phyloP scores from a whole-genome alignment of 2,113 vertebrate genomes.

The Leptosomus discolor region DNA sequence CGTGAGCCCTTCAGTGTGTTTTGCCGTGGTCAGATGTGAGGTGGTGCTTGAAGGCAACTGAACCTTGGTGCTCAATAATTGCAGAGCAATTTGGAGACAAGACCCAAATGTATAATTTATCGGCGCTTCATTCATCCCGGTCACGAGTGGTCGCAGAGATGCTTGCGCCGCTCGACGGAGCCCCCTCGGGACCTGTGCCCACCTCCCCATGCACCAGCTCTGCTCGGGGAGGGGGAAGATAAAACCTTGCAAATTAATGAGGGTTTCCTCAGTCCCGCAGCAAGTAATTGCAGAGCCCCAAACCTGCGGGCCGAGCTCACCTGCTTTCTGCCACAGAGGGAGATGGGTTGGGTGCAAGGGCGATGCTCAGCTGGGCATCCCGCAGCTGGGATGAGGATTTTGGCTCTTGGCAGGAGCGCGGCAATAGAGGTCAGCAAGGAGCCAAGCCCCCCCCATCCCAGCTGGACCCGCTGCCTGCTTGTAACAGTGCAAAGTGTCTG shows the following conservation, averaged over 20 bases:
- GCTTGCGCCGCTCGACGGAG: background rate
- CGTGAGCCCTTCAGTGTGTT: background rate
- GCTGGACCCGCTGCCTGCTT: background rate
- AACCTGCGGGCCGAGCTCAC: background rate
- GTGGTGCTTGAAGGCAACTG: background rate
- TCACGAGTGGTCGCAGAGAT: background rate
- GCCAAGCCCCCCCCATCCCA: no score
- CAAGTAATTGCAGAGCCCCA: background rate
- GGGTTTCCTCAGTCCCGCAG: background rate
- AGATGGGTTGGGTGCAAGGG: background rate
- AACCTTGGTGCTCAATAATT: constrained; percentile 60
- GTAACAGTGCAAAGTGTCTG: background rate
- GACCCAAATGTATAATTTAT: constrained; percentile 66
- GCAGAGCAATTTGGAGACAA: constrained; percentile 55
- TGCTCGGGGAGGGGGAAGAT: fast-evolving
- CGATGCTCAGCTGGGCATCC: fast-evolving
- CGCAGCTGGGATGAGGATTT: background rate
- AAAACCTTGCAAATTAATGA: background rate
- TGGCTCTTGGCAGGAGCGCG: background rate
- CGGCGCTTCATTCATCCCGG: background rate
- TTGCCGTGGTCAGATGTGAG: background rate
- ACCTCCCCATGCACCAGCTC: fast-evolving
- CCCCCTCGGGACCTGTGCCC: background rate
- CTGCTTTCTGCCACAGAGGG: background rate
- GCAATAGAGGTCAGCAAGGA: fast-evolving